Percentiles rank a stretch among this genome's conserved stretches.
Evolutionary conservation across 2,113 vertebrate genomes (phyloP).

Genomic region (Acrocephalus arundinaceus): DNA sequence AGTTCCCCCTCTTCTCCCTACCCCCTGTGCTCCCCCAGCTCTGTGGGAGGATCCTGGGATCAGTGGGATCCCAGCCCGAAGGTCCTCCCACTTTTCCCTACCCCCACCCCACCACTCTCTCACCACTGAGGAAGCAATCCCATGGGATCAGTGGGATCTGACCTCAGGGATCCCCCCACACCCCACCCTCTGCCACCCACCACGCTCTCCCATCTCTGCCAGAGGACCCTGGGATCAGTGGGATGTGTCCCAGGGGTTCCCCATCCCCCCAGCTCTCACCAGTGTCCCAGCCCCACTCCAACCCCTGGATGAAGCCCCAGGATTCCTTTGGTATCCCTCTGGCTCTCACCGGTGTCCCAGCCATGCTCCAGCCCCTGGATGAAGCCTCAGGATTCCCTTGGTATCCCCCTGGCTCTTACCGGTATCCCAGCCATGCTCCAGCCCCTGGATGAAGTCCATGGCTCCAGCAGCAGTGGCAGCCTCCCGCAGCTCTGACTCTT

Average conservation of each 20-base stretch:
- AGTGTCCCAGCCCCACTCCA: no score
- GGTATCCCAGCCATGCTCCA: not conserved
- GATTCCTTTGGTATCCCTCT: no score
- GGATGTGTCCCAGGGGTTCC: not conserved
- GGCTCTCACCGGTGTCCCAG: not conserved
- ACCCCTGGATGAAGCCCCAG: no score
- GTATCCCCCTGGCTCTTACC: not conserved
- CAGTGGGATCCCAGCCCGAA: not conserved
- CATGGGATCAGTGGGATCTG: not conserved
- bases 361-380: not conserved
- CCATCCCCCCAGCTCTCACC: no score
- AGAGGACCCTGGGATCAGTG: not conserved
- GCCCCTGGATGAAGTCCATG: not conserved
- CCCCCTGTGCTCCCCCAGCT: no score
- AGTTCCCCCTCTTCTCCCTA: not conserved
- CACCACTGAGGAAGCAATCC: no score
- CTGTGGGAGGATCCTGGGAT: not conserved
- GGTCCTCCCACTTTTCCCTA: no score
- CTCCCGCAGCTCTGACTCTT: not conserved
- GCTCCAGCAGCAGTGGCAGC: not conserved
- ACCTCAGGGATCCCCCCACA: not conserved
- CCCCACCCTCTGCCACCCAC: not conserved
- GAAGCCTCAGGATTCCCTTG: not conserved
- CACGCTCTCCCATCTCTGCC: not conserved
- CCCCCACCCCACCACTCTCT: no score